These are phyloP conservation scores for Bryconaethiops microstoma DNA, from an alignment of 2,797 vertebrate genomes.

Conservation along the genomic window DNA sequence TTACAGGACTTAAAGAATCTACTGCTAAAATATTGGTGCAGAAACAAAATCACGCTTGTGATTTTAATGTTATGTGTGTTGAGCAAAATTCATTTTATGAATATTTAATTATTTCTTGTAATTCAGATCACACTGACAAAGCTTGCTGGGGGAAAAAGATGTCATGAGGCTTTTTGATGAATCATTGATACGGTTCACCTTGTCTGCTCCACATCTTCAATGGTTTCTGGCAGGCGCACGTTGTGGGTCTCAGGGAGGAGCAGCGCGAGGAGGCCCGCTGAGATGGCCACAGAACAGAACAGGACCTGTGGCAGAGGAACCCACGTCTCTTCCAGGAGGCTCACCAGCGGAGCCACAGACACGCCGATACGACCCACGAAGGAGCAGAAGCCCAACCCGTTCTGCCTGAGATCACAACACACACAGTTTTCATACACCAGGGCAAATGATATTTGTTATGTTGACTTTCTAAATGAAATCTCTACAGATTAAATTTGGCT, in stretches of 20 bases:
- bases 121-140: not conserved
- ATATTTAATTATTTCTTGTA: not conserved
- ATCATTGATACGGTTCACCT: constrained; percentile 45
- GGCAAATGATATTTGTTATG: no score
- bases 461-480: no score
- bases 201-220: constrained; percentile 69
- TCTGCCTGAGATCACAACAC: constrained; percentile 65
- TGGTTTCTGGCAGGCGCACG: constrained; percentile 66
- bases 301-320: constrained; percentile 54
- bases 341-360: constrained; percentile 66
- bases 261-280: constrained; percentile 45
- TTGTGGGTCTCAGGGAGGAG: constrained; percentile 68
- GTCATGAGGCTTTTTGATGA: not conserved
- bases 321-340: constrained; percentile 69
- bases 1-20: no score
- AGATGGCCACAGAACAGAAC: constrained; percentile 61
- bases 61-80: no score
- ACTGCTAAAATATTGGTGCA: no score
- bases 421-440: no score
- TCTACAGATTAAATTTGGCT: no score
- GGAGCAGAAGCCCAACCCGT: constrained; percentile 71
- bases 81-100: no score
- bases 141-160: no score
- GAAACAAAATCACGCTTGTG: no score
- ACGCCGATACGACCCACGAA: constrained; percentile 67